phyloP scores from a whole-genome alignment of 2,888 invertebrate species.

The Drosophila parthenogenetica region DNA sequence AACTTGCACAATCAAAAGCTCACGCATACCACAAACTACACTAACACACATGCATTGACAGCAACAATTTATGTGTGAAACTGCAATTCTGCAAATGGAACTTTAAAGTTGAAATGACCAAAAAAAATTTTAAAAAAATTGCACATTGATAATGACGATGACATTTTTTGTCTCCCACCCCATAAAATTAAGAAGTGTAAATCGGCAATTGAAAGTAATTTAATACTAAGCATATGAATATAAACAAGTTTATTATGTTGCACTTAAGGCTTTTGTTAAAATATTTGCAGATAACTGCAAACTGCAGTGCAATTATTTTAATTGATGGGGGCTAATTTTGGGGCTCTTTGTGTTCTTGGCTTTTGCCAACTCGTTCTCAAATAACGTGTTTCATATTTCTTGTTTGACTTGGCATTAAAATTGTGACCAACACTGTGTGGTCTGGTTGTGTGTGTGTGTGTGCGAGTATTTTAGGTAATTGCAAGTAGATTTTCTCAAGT shows the following conservation, averaged over 20 bases:
- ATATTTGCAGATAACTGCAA: no score
- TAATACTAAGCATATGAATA: neutral
- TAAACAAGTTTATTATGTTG: neutral
- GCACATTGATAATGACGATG: slow-evolving; percentile 31
- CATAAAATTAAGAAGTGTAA: neutral
- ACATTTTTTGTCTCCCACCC: slow-evolving; percentile 1
- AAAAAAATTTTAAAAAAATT: slow-evolving; percentile 8
- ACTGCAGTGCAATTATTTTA: slow-evolving; percentile 1
- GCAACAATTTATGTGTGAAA: slow-evolving; percentile 12
- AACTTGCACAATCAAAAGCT: slow-evolving; percentile 31
- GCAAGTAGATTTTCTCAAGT: slow-evolving; percentile 45
- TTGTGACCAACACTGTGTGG: slow-evolving; percentile 5
- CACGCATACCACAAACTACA: slow-evolving; percentile 3
- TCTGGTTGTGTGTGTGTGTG: slow-evolving; percentile 1
- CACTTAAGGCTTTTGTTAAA: no score
- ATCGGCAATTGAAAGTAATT: neutral
- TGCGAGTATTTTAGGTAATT: slow-evolving; percentile 32
- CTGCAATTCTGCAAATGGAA: slow-evolving; percentile 27
- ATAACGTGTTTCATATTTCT: slow-evolving; percentile 16
- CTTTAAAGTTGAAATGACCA: slow-evolving; percentile 2
- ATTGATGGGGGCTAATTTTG: neutral
- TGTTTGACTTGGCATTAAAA: slow-evolving; percentile 27
- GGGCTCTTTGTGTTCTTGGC: slow-evolving; percentile 8
- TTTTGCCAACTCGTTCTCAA: slow-evolving; percentile 22
- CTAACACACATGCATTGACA: neutral